Conservation (phyloP, 2,888 invertebrate genomes). For the Thera obeliscata region DNA sequence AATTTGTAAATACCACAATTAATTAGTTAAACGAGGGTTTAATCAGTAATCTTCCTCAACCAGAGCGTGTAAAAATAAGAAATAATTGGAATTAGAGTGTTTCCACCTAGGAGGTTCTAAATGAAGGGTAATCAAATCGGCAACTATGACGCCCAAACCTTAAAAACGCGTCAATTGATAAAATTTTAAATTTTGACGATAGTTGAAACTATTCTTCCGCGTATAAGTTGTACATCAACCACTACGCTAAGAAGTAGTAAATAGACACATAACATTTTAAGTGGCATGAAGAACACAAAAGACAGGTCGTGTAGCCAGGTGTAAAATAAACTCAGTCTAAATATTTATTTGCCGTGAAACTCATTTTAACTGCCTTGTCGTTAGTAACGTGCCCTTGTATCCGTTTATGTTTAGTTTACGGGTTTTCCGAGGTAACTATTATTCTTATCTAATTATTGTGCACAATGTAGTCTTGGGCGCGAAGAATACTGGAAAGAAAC, state of each 20-base stretch:
- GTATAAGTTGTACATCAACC: not conserved
- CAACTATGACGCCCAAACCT: too few species aligned
- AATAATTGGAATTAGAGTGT: too few species aligned
- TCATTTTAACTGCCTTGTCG: slow-evolving; percentile 37
- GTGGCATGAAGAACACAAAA: slow-evolving; percentile 22
- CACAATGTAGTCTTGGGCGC: slow-evolving; percentile 52
- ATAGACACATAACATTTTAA: slow-evolving; percentile 19
- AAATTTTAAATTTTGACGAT: not conserved
- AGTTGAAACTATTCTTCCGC: not conserved
- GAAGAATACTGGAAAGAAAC: slow-evolving; percentile 35
- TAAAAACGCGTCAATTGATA: too few species aligned
- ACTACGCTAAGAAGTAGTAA: not conserved
- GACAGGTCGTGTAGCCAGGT: slow-evolving; percentile 22
- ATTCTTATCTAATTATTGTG: slow-evolving; percentile 49
- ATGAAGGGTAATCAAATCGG: too few species aligned
- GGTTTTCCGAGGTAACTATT: slow-evolving; percentile 51
- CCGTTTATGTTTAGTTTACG: slow-evolving; percentile 37
- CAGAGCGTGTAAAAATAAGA: too few species aligned
- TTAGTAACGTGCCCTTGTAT: slow-evolving; percentile 47
- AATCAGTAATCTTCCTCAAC: too few species aligned
- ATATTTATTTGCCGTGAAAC: slow-evolving; percentile 38
- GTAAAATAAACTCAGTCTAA: slow-evolving; percentile 29
- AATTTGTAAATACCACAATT: too few species aligned
- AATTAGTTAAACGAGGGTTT: too few species aligned
- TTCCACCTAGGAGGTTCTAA: too few species aligned